Conservation (phyloP, 1,140 invertebrate genomes). For the Forficula auricularia region DNA sequence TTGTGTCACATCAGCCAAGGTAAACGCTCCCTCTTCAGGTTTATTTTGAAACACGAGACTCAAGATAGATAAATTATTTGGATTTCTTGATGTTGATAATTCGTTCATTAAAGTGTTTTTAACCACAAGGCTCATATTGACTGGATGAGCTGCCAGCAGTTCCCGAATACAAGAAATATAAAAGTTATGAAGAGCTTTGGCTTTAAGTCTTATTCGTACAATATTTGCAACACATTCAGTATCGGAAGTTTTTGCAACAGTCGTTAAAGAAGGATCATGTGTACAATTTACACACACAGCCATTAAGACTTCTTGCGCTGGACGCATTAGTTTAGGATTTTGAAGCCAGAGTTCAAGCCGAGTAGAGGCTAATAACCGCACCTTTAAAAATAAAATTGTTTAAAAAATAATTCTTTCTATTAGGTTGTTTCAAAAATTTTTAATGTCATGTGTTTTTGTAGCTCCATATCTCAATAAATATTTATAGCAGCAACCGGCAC, state of each 20-base stretch:
- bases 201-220: slow-evolving; percentile 81
- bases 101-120: slow-evolving; percentile 92
- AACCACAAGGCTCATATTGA: slow-evolving; percentile 70
- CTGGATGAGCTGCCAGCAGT: slow-evolving; percentile 53
- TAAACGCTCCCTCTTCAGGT: slow-evolving; percentile 52
- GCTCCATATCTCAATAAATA: neutral
- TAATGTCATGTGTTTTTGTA: neutral
- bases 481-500: neutral
- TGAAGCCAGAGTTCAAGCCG: slow-evolving; percentile 86
- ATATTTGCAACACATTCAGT: slow-evolving; percentile 78
- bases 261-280: slow-evolving; percentile 26
- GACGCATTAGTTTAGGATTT: slow-evolving; percentile 80
- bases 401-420: neutral
- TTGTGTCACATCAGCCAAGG: slow-evolving; percentile 62
- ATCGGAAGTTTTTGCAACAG: slow-evolving; percentile 44
- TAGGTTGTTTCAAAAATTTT: neutral
- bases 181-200: slow-evolving; percentile 76
- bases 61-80: slow-evolving; percentile 82
- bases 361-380: slow-evolving; percentile 61
- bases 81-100: slow-evolving; percentile 74
- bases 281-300: slow-evolving; percentile 81
- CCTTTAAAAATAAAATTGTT: slow-evolving; percentile 22
- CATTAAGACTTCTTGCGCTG: slow-evolving; percentile 83
- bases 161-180: slow-evolving; percentile 74
- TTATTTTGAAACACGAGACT: slow-evolving; percentile 70